A percentile compares a stretch with the other conserved stretches of the same genome.
These are phyloP conservation scores for Zaprionus ornatus DNA, from an alignment of 1,140 invertebrate genomes.

Conservation along the genomic window DNA sequence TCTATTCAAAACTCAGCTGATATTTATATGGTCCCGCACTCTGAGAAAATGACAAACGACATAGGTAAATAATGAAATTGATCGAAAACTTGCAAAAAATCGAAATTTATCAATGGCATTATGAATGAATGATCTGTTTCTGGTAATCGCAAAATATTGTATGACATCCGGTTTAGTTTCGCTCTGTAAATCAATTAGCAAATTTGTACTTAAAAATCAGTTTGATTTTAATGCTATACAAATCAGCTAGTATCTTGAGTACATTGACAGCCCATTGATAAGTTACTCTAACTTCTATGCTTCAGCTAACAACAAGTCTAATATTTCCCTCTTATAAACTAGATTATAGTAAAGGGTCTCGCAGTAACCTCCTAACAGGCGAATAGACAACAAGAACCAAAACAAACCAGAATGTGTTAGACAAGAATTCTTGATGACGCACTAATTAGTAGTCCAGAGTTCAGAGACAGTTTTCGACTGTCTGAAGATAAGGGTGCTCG, in stretches of 20 bases:
- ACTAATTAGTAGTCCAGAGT: slow-evolving; percentile 1
- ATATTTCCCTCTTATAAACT: background rate
- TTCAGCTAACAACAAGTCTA: background rate
- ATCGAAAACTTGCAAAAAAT: background rate
- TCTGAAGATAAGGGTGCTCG: background rate
- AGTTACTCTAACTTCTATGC: background rate
- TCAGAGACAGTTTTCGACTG: background rate
- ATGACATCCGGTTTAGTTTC: background rate
- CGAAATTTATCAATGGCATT: background rate
- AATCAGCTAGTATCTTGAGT: background rate
- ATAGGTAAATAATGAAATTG: background rate
- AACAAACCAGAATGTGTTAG: background rate
- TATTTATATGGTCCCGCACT: slow-evolving; percentile 9
- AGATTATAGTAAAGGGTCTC: background rate
- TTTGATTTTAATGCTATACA: background rate
- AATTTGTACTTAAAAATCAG: background rate
- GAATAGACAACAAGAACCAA: background rate
- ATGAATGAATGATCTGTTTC: background rate
- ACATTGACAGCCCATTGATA: background rate
- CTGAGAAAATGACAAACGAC: background rate
- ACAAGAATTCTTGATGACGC: slow-evolving; percentile 12
- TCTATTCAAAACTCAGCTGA: background rate
- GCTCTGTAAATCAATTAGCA: background rate
- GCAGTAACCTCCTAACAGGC: background rate
- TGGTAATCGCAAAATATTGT: background rate